A percentile compares a stretch with the other conserved stretches of the same genome.
Conservation (phyloP, 2,113 vertebrate genomes). For the Brachyistius frenatus region DNA sequence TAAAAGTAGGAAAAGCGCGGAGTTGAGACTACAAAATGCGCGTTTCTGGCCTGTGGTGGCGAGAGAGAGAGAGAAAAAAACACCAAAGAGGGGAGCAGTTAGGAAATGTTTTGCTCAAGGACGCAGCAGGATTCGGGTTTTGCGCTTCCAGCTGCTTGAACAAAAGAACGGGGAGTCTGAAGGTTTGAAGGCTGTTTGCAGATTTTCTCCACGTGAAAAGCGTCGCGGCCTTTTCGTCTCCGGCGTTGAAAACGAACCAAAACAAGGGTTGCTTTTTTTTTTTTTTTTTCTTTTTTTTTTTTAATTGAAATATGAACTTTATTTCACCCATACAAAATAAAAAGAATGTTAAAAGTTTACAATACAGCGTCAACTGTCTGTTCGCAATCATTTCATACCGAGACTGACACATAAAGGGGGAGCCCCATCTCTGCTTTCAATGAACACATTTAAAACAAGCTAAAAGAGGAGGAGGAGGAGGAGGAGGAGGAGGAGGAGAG, state of each 20-base stretch:
- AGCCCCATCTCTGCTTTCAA: constrained; percentile 58
- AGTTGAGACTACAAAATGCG: constrained; percentile 19
- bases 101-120: background rate
- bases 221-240: background rate
- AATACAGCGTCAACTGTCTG: constrained; percentile 80
- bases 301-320: constrained; percentile 84
- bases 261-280: background rate
- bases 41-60: background rate
- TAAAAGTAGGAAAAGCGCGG: no score
- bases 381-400: constrained; percentile 75
- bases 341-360: constrained; percentile 87
- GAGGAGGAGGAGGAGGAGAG: no score
- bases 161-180: no score
- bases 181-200: background rate
- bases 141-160: no score
- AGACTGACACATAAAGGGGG: constrained; percentile 65
- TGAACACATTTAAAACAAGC: constrained; percentile 82
- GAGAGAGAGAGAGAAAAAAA: no score
- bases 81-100: background rate
- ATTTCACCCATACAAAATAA: constrained; percentile 89
- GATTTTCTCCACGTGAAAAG: background rate
- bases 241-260: background rate
- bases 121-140: no score
- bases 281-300: constrained; percentile 52
- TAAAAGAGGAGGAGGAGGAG: constrained; percentile 70